These are phyloP conservation scores for Atopsyche davidsoni DNA, from an alignment of 1,140 invertebrate genomes.

Conservation along the genomic window DNA sequence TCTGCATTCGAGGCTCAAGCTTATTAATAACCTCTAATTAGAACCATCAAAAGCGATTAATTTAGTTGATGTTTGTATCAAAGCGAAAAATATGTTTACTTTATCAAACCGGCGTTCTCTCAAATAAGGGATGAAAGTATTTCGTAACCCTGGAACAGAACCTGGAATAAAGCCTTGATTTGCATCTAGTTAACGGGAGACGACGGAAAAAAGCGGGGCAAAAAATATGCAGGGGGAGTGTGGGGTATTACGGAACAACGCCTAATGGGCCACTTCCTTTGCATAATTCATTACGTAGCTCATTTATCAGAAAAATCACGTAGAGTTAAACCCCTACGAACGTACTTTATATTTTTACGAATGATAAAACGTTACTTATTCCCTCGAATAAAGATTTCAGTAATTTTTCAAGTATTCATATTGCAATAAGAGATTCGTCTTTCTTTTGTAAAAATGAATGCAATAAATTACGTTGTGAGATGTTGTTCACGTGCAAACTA, in stretches of 20 bases:
- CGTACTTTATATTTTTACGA: neutral
- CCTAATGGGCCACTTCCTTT: slow-evolving; percentile 29
- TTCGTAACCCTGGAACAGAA: slow-evolving; percentile 5
- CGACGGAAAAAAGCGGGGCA: slow-evolving; percentile 4
- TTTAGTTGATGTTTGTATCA: neutral
- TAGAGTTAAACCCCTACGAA: slow-evolving; percentile 24
- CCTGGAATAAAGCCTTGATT: slow-evolving; percentile 23
- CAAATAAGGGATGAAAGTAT: too few species aligned
- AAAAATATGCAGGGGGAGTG: slow-evolving; percentile 11
- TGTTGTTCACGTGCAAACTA: too few species aligned
- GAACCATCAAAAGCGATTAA: too few species aligned
- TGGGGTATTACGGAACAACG: slow-evolving; percentile 24
- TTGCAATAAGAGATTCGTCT: too few species aligned
- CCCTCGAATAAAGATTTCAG: too few species aligned
- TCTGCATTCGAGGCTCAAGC: too few species aligned
- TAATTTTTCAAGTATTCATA: too few species aligned
- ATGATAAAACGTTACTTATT: too few species aligned
- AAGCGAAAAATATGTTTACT: neutral
- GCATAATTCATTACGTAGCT: slow-evolving; percentile 30
- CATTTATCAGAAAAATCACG: slow-evolving; percentile 31
- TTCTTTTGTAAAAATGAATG: too few species aligned
- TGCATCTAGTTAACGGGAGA: slow-evolving; percentile 21
- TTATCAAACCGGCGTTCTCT: too few species aligned
- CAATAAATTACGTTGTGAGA: too few species aligned
- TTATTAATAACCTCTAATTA: too few species aligned